Evolutionary conservation across 2,797 vertebrate genomes (phyloP).

Genomic region (Scyliorhinus canicula): DNA sequence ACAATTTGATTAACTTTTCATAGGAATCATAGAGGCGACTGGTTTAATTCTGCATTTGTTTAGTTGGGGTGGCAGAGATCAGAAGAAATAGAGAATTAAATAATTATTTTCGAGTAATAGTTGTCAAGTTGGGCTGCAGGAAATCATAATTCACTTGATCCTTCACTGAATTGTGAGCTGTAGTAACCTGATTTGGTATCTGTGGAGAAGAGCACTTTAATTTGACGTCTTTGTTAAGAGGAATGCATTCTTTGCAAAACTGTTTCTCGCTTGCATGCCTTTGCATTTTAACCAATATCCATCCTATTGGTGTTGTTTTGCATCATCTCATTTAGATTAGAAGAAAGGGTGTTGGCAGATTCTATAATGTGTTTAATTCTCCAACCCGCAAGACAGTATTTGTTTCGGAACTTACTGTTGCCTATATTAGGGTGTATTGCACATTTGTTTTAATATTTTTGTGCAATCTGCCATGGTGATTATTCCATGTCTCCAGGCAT

Average conservation of each 20-base stretch:
- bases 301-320: neutral
- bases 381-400: neutral
- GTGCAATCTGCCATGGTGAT: neutral
- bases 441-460: neutral
- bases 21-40: neutral
- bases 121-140: neutral
- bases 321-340: neutral
- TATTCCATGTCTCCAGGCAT: neutral
- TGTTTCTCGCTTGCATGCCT: neutral
- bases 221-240: neutral
- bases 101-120: neutral
- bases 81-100: neutral
- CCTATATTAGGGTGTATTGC: neutral
- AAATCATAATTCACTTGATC: neutral
- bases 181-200: neutral
- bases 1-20: neutral
- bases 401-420: neutral
- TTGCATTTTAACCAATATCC: neutral
- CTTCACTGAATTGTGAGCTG: neutral
- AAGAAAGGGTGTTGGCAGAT: constrained; percentile 27
- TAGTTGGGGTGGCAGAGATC: neutral
- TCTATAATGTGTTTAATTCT: neutral
- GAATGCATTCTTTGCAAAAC: neutral
- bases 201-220: neutral
- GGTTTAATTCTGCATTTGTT: neutral